phyloP scores from a whole-genome alignment of 2,888 invertebrate genomes.

The Macroteleia sp. region DNA sequence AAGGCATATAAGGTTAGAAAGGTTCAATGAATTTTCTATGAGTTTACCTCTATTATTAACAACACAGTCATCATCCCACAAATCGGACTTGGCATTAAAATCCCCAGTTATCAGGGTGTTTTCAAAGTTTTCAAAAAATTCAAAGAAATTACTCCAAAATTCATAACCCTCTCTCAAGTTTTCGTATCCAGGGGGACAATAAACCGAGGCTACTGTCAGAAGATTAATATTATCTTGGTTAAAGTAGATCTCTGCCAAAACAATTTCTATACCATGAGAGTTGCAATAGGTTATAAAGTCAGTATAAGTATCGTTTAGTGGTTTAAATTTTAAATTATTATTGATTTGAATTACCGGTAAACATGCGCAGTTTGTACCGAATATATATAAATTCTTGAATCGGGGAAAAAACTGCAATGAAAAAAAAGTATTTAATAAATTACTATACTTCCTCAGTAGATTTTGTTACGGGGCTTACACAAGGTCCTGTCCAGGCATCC shows the following conservation, averaged over 20 bases:
- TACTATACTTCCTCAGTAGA: too few relatives aligned
- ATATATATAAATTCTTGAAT: too few relatives aligned
- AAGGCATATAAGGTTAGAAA: conserved; percentile 25
- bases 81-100: conserved; percentile 15
- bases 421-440: too few relatives aligned
- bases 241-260: neutral
- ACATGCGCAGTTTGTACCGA: too few relatives aligned
- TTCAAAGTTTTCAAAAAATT: neutral
- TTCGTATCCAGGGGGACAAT: neutral
- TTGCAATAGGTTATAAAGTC: too few relatives aligned
- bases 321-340: too few relatives aligned
- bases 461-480: too few relatives aligned
- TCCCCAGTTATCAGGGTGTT: neutral
- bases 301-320: too few relatives aligned
- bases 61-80: neutral
- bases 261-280: neutral
- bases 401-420: too few relatives aligned
- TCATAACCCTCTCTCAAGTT: neutral
- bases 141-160: neutral
- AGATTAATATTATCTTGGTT: too few relatives aligned
- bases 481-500: too few relatives aligned
- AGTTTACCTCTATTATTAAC: neutral
- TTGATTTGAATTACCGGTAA: too few relatives aligned
- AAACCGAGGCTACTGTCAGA: neutral
- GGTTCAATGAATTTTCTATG: neutral